Conservation (phyloP, 1,140 invertebrate genomes). For the Drosophila trapezifrons region DNA sequence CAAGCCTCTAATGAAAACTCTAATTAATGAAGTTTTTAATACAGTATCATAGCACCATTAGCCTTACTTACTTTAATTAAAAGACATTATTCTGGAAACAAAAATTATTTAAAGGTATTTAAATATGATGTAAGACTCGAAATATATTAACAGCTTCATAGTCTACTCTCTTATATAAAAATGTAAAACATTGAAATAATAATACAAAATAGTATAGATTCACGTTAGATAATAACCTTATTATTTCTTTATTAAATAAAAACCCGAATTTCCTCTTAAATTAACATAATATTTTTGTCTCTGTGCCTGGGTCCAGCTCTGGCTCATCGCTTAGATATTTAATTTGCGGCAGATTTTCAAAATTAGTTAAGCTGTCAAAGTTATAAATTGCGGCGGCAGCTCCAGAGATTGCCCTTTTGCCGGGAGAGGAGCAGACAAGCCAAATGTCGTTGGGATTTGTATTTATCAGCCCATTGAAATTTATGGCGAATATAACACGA, state of each 20-base stretch:
- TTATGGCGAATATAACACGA: constrained; percentile 27
- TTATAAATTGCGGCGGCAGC: constrained; percentile 74
- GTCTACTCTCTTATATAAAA: no score
- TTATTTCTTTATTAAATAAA: neutral
- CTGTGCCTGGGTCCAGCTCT: constrained; percentile 8
- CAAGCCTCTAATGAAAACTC: no score
- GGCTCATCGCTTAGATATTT: constrained; percentile 24
- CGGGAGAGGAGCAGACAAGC: constrained; percentile 4
- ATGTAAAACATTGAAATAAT: no score
- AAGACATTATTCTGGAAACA: no score
- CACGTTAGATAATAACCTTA: no score
- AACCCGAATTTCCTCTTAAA: neutral
- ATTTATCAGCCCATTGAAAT: constrained; percentile 51
- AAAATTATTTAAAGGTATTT: neutral
- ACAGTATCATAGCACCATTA: no score
- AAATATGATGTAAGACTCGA: neutral
- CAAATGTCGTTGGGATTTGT: constrained; percentile 61
- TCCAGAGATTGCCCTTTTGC: constrained; percentile 57
- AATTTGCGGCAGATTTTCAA: constrained; percentile 36
- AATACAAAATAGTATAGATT: neutral
- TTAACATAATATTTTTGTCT: neutral
- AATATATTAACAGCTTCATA: no score
- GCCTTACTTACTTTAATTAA: neutral
- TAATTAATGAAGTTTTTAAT: no score
- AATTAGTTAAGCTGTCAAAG: constrained; percentile 72